These are phyloP conservation scores for Trichonephila inaurata DNA, from an alignment of 1,140 invertebrate species.

Conservation along the genomic window DNA sequence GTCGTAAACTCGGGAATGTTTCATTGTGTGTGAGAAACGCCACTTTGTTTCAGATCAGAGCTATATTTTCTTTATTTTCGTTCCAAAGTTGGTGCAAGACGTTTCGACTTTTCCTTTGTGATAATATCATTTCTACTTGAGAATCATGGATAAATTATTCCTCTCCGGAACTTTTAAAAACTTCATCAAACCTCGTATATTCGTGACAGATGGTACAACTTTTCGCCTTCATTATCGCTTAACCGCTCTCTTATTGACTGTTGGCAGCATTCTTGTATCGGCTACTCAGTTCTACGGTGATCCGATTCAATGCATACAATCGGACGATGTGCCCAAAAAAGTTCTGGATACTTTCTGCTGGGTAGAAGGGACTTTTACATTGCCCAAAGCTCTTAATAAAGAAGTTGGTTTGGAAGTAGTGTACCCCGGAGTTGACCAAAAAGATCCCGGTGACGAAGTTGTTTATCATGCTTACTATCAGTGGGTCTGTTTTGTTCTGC, in stretches of 20 bases:
- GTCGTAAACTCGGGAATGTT: conserved; percentile 3
- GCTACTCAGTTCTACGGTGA: conserved; percentile 96
- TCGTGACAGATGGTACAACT: conserved; percentile 92
- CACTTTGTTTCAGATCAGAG: background rate
- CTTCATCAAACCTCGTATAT: conserved; percentile 74
- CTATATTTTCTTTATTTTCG: background rate
- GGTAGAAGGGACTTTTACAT: conserved; percentile 94
- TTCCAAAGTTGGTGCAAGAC: background rate
- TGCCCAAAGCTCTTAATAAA: conserved; percentile 86
- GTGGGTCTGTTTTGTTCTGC: conserved; percentile 95
- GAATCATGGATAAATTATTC: conserved; percentile 73
- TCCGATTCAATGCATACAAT: conserved; percentile 94
- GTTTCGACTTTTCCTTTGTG: background rate
- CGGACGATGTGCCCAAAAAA: conserved; percentile 85
- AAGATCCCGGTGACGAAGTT: conserved; percentile 81
- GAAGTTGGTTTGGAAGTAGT: conserved; percentile 71
- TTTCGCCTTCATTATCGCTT: conserved; percentile 96
- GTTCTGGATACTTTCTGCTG: conserved; percentile 94
- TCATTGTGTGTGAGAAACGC: background rate
- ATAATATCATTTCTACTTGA: background rate
- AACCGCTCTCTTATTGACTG: conserved; percentile 92
- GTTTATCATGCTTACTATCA: conserved; percentile 78
- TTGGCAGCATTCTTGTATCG: conserved; percentile 94
- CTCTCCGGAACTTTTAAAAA: conserved; percentile 65
- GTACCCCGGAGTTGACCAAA: conserved; percentile 77